These are phyloP conservation scores for Drosophila insularis DNA, from an alignment of 1,140 invertebrate species.

Conservation along the genomic window DNA sequence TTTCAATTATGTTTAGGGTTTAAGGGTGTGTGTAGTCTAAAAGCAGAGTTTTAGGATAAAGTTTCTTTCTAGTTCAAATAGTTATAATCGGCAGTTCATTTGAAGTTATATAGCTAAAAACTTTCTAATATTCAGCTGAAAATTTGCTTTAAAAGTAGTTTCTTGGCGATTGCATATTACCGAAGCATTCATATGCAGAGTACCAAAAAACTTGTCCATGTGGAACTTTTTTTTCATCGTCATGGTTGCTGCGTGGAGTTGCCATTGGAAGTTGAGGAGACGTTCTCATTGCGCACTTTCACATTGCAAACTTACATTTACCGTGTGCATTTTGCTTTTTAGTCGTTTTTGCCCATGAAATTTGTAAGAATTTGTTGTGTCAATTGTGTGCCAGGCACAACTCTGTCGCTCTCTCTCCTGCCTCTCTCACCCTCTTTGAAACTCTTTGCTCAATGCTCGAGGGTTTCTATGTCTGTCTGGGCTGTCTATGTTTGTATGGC, in stretches of 20 bases:
- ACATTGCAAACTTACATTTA: slow-evolving; percentile 52
- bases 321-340: slow-evolving; percentile 37
- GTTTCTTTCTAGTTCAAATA: too few species aligned
- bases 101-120: too few species aligned
- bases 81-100: too few species aligned
- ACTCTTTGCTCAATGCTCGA: neutral
- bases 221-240: slow-evolving; percentile 29
- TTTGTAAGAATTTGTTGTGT: slow-evolving; percentile 66
- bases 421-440: neutral
- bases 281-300: slow-evolving; percentile 6
- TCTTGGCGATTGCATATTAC: neutral
- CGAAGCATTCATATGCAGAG: slow-evolving; percentile 3
- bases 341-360: slow-evolving; percentile 53
- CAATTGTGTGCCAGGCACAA: slow-evolving; percentile 51
- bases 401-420: neutral
- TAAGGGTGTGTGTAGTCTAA: too few species aligned
- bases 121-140: neutral
- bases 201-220: slow-evolving; percentile 23
- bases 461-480: neutral
- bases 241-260: slow-evolving; percentile 23
- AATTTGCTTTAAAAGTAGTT: neutral
- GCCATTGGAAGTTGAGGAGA: slow-evolving; percentile 22
- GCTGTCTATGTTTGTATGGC: neutral
- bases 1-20: too few species aligned
- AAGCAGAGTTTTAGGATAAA: too few species aligned